These are phyloP conservation scores for Seison nebaliae DNA, from an alignment of 1,140 invertebrate species.

Conservation along the genomic window DNA sequence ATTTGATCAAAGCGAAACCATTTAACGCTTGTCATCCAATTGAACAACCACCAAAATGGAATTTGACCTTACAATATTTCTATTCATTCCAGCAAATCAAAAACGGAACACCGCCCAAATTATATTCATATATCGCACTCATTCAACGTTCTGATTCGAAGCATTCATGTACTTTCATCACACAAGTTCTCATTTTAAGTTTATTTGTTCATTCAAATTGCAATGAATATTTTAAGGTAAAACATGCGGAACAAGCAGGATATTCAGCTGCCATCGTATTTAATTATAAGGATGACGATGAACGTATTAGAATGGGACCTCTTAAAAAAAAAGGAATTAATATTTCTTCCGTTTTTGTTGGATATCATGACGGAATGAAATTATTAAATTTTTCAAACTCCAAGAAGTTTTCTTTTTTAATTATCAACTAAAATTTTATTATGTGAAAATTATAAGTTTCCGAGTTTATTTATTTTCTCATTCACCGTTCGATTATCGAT, in stretches of 20 bases:
- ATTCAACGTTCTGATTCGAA: too few species aligned
- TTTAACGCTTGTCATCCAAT: background rate
- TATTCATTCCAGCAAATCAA: too few species aligned
- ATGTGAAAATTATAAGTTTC: too few species aligned
- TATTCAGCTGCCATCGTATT: slow-evolving; percentile 9
- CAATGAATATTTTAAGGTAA: slow-evolving; percentile 11
- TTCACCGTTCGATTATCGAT: too few species aligned
- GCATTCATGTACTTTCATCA: background rate
- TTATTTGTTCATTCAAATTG: too few species aligned
- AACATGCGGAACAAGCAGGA: slow-evolving; percentile 8
- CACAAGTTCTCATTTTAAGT: background rate
- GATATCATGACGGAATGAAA: slow-evolving; percentile 3
- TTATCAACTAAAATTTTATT: background rate
- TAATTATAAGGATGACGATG: slow-evolving; percentile 6
- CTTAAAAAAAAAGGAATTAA: slow-evolving; percentile 5
- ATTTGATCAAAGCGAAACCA: background rate
- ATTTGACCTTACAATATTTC: too few species aligned
- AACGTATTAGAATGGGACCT: slow-evolving; percentile 8
- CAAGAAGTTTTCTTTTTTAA: slow-evolving; percentile 1
- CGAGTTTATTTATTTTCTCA: slow-evolving; percentile 8
- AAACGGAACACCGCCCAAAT: too few species aligned
- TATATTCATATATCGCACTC: too few species aligned
- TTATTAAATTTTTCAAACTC: background rate
- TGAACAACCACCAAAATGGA: background rate
- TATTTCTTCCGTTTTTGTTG: slow-evolving; percentile 9